phyloP scores from a whole-genome alignment of 2,888 invertebrate genomes.

The Agrochola circellaris region DNA sequence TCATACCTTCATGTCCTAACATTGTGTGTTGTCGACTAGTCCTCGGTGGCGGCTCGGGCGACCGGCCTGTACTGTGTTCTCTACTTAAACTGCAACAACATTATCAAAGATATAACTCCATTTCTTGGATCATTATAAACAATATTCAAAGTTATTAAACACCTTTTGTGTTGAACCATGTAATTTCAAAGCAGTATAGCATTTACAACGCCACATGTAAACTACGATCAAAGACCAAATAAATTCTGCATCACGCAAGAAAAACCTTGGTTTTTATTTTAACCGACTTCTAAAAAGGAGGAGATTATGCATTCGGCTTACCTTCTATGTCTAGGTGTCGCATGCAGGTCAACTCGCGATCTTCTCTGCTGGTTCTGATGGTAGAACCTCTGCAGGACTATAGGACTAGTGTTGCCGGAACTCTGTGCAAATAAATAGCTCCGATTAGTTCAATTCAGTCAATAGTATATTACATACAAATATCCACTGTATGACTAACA shows the following conservation, averaged over 20 bases:
- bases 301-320: constrained; percentile 45
- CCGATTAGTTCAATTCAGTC: constrained; percentile 8
- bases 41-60: constrained; percentile 88
- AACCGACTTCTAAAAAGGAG: no score
- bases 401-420: constrained; percentile 94
- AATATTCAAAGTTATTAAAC: no score
- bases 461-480: background rate
- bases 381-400: constrained; percentile 94
- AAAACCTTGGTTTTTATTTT: no score
- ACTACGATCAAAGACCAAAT: no score
- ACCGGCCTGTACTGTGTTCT: constrained; percentile 88
- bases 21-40: constrained; percentile 73
- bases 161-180: no score
- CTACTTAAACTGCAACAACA: constrained; percentile 83
- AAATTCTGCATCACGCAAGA: no score
- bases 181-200: no score
- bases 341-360: constrained; percentile 87
- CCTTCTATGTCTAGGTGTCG: constrained; percentile 88
- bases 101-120: no score
- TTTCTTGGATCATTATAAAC: no score
- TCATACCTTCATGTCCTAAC: constrained; percentile 80
- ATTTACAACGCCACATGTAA: no score
- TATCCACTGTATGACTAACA: background rate
- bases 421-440: constrained; percentile 74
- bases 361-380: constrained; percentile 94